Base-by-base conservation (phyloP, 2,113 vertebrate species). In the Corapipo altera region DNA sequence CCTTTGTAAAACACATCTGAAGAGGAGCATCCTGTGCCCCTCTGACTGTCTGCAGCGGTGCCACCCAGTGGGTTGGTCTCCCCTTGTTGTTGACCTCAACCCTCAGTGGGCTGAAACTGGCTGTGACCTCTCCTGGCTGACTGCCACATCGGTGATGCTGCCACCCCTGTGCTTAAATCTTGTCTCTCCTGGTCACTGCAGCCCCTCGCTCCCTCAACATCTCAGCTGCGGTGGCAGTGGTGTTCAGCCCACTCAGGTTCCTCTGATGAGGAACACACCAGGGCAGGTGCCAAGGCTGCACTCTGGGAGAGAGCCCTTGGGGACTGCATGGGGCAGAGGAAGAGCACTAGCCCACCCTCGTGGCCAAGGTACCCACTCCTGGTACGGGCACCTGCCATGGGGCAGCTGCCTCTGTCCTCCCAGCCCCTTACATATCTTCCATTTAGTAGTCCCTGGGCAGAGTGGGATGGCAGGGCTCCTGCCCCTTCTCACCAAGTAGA, bases 361-460 rank as follows among this genome's bases (percentile, higher is more conserved):
- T 8, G 41, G 33, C 46, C 2, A 2, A 39, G 24, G 6, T 1
- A 0, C 48, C 27, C 65, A 6, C 5, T n/a, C 17, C 27, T 6
- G 26, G 5, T 15, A 20, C 0, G 3, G 74, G 13, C n/a, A 26
- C 9, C 20, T 0, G 1, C 24, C 24, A 27, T 2, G 2, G 39
- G 46, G 16, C 24, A 12, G 41, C 44, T 32, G 37, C 39, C 23
- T 11, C 35, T 58, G 74, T 21, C 35, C 66, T n/a, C 32, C 55
- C 52, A 48, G 52, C 23, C n/a, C 74, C 28, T 28, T 5, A 3
- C 6, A 0, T 2, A 5, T 3, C 49, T 33, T 22, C 37, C 21
- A 9, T 81, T 33, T 1, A 3, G 30, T 1, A 35, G 43, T 15
- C 15, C 41, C 48, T 5, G 6, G n/a, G 59, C 20, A 23, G 26